Evolutionary conservation across 2,113 vertebrate genomes (phyloP).

Genomic region (Eidolon helvum): DNA sequence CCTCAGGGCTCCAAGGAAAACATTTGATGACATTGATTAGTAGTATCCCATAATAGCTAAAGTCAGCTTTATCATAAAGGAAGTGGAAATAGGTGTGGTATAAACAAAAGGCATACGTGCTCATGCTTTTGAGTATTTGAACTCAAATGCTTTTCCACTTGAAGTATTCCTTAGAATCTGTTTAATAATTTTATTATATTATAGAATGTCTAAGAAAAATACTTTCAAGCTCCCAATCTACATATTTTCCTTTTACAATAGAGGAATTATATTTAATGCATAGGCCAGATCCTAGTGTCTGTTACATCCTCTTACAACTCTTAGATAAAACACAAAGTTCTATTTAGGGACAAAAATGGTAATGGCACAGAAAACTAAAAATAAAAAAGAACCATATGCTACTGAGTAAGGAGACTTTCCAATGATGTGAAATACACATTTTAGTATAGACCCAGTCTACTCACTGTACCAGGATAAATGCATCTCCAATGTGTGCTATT

Average conservation of each 20-base stretch:
- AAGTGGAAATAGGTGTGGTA: not conserved
- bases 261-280: not conserved
- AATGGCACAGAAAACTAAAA: slow-evolving; percentile 26
- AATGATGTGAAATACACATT: not conserved
- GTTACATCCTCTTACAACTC: not conserved
- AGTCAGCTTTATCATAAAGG: not conserved
- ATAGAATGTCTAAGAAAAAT: not conserved
- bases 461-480: not conserved
- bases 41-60: not conserved
- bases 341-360: not conserved
- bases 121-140: not conserved
- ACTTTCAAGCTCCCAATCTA: not conserved
- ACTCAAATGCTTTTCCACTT: not conserved
- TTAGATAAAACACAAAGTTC: not conserved
- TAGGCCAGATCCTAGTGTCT: not conserved
- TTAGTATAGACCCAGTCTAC: not conserved
- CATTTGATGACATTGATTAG: not conserved
- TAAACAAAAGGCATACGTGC: not conserved
- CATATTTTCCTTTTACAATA: not conserved
- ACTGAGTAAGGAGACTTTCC: not conserved
- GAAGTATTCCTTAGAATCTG: not conserved
- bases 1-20: not conserved
- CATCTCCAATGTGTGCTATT: not conserved
- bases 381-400: not conserved
- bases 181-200: not conserved